These are phyloP conservation scores for Myopa tessellatipennis DNA, from an alignment of 2,888 invertebrate species.

Conservation along the genomic window DNA sequence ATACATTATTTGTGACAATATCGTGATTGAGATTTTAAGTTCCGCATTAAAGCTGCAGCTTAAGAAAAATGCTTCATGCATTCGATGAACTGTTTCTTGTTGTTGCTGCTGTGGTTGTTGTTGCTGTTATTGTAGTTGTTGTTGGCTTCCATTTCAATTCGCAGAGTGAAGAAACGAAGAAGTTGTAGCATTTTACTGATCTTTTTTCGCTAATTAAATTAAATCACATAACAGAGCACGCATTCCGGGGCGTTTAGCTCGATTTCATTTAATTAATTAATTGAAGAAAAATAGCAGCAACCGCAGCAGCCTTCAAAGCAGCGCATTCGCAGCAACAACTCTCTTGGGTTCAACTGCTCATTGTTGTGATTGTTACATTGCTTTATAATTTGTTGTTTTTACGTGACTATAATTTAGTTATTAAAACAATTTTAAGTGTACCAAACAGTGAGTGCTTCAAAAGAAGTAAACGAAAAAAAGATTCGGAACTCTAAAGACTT, in stretches of 20 bases:
- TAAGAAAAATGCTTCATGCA: neutral
- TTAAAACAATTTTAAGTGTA: neutral
- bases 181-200: neutral
- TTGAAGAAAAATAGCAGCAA: neutral
- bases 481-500: neutral
- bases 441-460: no score
- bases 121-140: conserved; percentile 9
- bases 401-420: conserved; percentile 1
- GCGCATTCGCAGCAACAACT: neutral
- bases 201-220: conserved; percentile 28
- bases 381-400: neutral
- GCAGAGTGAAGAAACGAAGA: neutral
- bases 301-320: neutral
- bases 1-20: conserved; percentile 45
- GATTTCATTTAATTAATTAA: conserved; percentile 37
- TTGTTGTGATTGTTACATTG: neutral
- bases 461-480: neutral
- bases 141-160: neutral
- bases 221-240: conserved; percentile 16
- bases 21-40: conserved; percentile 49
- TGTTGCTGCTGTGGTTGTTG: neutral
- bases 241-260: conserved; percentile 24
- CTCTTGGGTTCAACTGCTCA: no score
- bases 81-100: neutral
- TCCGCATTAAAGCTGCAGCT: conserved; percentile 44